Percentiles rank a stretch among this genome's conserved stretches.
Evolutionary conservation across 2,888 invertebrate species (phyloP).

Genomic region (Agrilus mali): DNA sequence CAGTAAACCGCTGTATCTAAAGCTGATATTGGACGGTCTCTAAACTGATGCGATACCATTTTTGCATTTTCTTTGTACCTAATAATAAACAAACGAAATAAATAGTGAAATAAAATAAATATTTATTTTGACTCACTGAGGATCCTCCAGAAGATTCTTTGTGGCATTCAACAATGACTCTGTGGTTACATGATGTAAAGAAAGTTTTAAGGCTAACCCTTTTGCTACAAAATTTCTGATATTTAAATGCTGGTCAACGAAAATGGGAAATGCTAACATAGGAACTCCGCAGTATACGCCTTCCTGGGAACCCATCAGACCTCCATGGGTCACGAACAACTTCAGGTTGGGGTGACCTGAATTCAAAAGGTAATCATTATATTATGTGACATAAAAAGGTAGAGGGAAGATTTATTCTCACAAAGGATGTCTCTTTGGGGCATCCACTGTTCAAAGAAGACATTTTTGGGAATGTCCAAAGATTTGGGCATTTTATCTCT

Average conservation of each 20-base stretch:
- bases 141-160: too few relatives aligned
- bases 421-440: slow-evolving; percentile 43
- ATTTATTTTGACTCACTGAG: too few relatives aligned
- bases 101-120: too few relatives aligned
- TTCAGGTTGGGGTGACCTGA: slow-evolving; percentile 32
- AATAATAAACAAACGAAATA: too few relatives aligned
- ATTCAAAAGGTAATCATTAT: neutral
- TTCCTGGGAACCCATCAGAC: slow-evolving; percentile 34
- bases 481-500: slow-evolving; percentile 31
- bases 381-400: too few relatives aligned
- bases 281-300: slow-evolving; percentile 29
- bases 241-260: slow-evolving; percentile 34
- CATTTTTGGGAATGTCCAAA: slow-evolving; percentile 33
- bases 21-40: too few relatives aligned
- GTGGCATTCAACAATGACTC: too few relatives aligned
- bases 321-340: slow-evolving; percentile 38
- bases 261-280: slow-evolving; percentile 25
- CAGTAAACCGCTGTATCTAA: too few relatives aligned
- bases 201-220: slow-evolving; percentile 30
- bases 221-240: slow-evolving; percentile 37
- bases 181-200: too few relatives aligned
- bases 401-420: slow-evolving; percentile 21
- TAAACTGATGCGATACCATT: too few relatives aligned
- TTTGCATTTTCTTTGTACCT: too few relatives aligned
- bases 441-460: slow-evolving; percentile 41